Conservation (phyloP, 2,113 vertebrate species). For the Lasiurus cinereus region DNA sequence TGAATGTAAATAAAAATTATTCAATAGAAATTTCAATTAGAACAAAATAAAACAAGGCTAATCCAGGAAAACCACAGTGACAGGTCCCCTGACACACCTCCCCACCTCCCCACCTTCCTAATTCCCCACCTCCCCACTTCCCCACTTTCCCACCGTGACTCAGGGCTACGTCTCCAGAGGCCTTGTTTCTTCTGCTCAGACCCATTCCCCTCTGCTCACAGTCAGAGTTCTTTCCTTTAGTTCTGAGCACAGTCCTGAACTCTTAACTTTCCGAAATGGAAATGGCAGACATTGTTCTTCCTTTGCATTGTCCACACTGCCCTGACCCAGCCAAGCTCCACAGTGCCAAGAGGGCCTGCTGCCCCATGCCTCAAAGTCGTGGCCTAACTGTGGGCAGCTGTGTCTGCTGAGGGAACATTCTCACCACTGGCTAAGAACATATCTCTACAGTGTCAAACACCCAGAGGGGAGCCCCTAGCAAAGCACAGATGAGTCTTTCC, state of each 20-base stretch:
- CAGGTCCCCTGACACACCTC: fast-evolving
- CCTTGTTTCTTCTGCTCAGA: background rate
- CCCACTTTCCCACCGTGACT: background rate
- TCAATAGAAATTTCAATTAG: background rate
- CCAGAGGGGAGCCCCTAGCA: background rate
- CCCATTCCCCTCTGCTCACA: background rate
- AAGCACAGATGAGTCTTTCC: background rate
- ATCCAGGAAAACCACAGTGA: background rate
- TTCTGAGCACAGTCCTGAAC: background rate
- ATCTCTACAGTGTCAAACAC: background rate
- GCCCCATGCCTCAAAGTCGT: background rate
- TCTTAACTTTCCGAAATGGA: background rate
- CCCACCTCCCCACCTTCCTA: too few relatives aligned
- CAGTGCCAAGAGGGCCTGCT: background rate
- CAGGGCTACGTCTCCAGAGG: fast-evolving
- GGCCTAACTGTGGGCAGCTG: background rate
- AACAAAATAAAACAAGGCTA: background rate
- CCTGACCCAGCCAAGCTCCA: background rate
- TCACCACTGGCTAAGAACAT: background rate
- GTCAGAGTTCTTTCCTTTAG: background rate
- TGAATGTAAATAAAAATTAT: too few relatives aligned
- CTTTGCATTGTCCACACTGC: background rate
- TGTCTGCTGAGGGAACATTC: background rate
- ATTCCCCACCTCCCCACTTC: too few relatives aligned
- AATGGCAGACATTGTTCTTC: background rate